A percentile compares a stretch with the other conserved stretches of the same genome.
phyloP scores from a whole-genome alignment of 2,888 invertebrate species.

The Rotaria socialis region DNA sequence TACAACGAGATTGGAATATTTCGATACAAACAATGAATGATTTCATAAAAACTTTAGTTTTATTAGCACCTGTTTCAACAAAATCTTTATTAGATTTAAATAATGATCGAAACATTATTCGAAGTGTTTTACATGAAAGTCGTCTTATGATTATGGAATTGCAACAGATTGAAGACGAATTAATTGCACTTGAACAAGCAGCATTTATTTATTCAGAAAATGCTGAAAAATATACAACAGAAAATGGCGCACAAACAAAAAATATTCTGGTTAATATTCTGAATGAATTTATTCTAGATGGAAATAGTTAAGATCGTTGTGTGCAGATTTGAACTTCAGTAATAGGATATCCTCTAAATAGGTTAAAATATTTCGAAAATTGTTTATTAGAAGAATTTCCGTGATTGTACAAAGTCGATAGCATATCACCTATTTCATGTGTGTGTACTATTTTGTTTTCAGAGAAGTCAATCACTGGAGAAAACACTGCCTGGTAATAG shows the following conservation, averaged over 20 bases:
- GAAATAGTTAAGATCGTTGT: too few species aligned
- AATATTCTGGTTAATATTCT: neutral
- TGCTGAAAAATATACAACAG: neutral
- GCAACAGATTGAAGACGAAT: constrained; percentile 12
- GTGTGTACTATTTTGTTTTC: too few species aligned
- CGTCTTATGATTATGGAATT: constrained; percentile 21
- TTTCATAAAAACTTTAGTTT: constrained; percentile 28
- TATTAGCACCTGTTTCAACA: constrained; percentile 11
- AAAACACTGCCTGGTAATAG: too few species aligned
- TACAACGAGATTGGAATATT: neutral
- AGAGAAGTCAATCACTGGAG: too few species aligned
- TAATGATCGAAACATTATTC: neutral
- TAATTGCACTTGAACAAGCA: constrained; percentile 20
- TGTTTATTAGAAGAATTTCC: too few species aligned
- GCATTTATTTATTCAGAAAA: neutral
- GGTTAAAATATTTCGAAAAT: too few species aligned
- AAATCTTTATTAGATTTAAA: neutral
- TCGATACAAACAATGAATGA: constrained; percentile 19
- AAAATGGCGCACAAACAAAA: neutral
- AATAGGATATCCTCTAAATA: too few species aligned
- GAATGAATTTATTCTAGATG: neutral
- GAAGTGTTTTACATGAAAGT: constrained; percentile 7
- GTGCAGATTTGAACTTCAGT: too few species aligned
- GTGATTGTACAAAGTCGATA: too few species aligned
- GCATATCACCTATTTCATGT: too few species aligned